Percentiles rank a stretch among this genome's conserved stretches.
Evolutionary conservation across 2,888 invertebrate species (phyloP).

Genomic region (Mylabris sibirica): DNA sequence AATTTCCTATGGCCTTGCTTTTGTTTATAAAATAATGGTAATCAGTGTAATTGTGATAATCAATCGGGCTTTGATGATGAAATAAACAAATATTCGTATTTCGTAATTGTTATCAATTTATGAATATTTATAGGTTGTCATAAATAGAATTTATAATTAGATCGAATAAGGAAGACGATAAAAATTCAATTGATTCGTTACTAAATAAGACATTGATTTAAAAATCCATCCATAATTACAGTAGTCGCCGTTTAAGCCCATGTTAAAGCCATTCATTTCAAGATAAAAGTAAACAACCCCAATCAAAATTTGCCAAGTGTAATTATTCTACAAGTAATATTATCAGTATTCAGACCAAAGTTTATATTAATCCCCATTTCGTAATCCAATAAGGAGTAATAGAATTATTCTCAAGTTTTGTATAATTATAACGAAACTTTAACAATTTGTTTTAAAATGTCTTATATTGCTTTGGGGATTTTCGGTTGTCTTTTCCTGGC

Average conservation of each 20-base stretch:
- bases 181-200: neutral
- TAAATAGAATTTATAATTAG: neutral
- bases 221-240: neutral
- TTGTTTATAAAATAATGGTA: neutral
- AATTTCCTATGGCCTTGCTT: neutral
- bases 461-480: conserved; percentile 15
- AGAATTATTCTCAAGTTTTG: neutral
- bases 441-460: neutral
- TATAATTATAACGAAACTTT: neutral
- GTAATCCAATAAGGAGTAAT: neutral
- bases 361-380: neutral
- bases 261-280: neutral
- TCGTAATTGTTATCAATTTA: neutral
- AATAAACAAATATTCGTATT: neutral
- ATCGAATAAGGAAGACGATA: neutral
- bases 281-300: neutral
- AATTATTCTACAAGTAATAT: neutral
- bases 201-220: neutral
- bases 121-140: neutral
- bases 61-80: no score
- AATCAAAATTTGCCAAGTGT: neutral
- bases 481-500: conserved; percentile 1
- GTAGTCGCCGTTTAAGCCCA: neutral
- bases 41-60: no score
- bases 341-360: neutral